Conservation (phyloP, 2,113 vertebrate genomes). For the Myrmophylax atrothorax region DNA sequence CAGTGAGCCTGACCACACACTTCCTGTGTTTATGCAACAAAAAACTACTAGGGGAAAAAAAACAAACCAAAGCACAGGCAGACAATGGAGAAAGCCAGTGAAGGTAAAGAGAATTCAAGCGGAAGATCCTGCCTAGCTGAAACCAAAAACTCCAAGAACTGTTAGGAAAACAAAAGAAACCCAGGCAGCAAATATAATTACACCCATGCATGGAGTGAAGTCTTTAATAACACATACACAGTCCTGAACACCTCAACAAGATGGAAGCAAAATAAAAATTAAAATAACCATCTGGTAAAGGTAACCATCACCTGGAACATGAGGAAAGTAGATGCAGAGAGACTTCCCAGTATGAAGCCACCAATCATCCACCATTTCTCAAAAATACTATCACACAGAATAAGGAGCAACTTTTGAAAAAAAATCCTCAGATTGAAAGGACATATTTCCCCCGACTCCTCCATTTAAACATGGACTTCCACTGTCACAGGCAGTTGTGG, state of each 20-base stretch:
- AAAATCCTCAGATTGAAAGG: accelerated
- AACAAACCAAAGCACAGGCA: neutral
- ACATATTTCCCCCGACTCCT: accelerated
- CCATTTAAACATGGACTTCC: neutral
- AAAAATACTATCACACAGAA: neutral
- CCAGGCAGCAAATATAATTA: neutral
- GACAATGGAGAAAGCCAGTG: neutral
- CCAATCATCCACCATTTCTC: neutral
- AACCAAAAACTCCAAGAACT: neutral
- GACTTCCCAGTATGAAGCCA: neutral
- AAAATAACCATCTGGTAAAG: neutral
- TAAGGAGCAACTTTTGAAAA: neutral
- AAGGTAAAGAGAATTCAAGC: neutral
- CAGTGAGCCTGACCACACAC: accelerated
- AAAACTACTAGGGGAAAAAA: neutral
- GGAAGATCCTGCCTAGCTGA: neutral
- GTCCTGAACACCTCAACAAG: neutral
- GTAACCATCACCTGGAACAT: neutral
- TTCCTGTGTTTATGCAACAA: neutral
- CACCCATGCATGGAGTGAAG: neutral
- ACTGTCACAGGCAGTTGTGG: neutral
- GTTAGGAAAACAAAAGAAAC: neutral
- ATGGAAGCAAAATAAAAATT: neutral
- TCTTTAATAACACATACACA: neutral
- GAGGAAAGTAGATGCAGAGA: accelerated